Evolutionary conservation across 2,888 invertebrate species (phyloP).

Genomic region (Nineta flava): DNA sequence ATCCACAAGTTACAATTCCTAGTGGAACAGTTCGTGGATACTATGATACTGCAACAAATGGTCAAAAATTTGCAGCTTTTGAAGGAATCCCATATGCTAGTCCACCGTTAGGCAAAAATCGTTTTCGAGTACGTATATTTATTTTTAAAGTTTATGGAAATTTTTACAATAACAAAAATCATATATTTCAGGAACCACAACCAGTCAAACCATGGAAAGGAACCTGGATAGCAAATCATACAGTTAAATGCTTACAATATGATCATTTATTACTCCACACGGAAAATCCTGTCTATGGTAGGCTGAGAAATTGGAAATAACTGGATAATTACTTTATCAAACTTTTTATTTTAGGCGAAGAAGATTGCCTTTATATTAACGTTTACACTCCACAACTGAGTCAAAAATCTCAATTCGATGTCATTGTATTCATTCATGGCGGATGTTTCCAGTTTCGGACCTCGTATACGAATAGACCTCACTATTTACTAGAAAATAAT

Average conservation of each 20-base stretch:
- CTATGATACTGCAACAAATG: background rate
- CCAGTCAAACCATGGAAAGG: conserved; percentile 43
- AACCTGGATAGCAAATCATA: conserved; percentile 45
- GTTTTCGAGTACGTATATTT: conserved; percentile 31
- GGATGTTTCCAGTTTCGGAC: conserved; percentile 21
- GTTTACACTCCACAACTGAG: conserved; percentile 12
- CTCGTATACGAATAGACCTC: conserved; percentile 17
- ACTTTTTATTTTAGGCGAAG: conserved; percentile 9
- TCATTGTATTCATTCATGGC: conserved; percentile 22
- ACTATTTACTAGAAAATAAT: conserved; percentile 17
- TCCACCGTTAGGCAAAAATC: conserved; percentile 41
- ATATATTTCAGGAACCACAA: conserved; percentile 31
- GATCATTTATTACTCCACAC: conserved; percentile 11
- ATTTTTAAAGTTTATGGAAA: background rate
- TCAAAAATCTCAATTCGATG: conserved; percentile 16
- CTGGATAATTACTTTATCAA: background rate
- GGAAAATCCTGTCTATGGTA: too few species aligned
- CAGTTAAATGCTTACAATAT: conserved; percentile 25
- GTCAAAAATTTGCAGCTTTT: conserved; percentile 34
- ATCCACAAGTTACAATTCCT: background rate
- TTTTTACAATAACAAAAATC: too few species aligned
- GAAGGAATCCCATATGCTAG: conserved; percentile 50
- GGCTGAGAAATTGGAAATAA: too few species aligned
- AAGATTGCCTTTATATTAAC: conserved; percentile 14
- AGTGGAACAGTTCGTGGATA: background rate